Percentiles rank a stretch among this genome's conserved stretches.
Evolutionary conservation across 2,113 vertebrate species (phyloP).

Genomic region (Trichomycterus rosablanca): DNA sequence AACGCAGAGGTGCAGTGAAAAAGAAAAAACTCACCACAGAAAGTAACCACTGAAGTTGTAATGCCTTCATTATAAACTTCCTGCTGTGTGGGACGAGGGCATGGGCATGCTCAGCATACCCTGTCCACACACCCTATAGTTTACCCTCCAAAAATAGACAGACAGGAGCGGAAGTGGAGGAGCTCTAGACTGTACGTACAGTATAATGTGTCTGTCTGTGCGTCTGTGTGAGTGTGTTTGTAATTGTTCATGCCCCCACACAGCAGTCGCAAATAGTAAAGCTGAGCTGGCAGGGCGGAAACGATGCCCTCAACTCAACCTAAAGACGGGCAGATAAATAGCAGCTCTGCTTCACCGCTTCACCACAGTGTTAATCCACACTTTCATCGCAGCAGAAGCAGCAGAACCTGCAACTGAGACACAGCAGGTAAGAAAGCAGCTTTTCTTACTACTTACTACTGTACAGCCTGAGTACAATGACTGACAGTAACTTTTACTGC

Average conservation of each 20-base stretch:
- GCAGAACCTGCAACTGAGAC: background rate
- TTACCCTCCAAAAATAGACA: conserved; percentile 41
- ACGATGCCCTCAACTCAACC: conserved; percentile 35
- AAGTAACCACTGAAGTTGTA: conserved; percentile 21
- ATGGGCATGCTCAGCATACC: conserved; percentile 29
- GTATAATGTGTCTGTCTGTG: conserved; percentile 35
- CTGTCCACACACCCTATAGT: conserved; percentile 48
- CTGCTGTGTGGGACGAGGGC: conserved; percentile 37
- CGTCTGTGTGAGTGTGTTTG: conserved; percentile 9
- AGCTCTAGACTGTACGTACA: background rate
- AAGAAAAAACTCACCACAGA: conserved; percentile 8
- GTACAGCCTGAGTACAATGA: no score
- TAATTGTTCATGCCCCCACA: conserved; percentile 23
- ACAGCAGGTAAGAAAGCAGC: conserved; percentile 21
- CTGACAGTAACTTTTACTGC: background rate
- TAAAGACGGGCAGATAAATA: conserved; percentile 42
- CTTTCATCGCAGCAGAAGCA: conserved; percentile 16
- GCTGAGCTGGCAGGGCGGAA: conserved; percentile 43
- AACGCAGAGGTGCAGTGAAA: background rate
- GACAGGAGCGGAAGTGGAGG: conserved; percentile 30
- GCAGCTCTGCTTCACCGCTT: conserved; percentile 11
- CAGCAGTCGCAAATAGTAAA: conserved; percentile 14
- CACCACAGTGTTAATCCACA: conserved; percentile 17
- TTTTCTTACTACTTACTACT: background rate
- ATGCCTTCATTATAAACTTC: conserved; percentile 43